Base-by-base conservation (phyloP, 2,888 invertebrate species). In the Eupelmus urozonus region DNA sequence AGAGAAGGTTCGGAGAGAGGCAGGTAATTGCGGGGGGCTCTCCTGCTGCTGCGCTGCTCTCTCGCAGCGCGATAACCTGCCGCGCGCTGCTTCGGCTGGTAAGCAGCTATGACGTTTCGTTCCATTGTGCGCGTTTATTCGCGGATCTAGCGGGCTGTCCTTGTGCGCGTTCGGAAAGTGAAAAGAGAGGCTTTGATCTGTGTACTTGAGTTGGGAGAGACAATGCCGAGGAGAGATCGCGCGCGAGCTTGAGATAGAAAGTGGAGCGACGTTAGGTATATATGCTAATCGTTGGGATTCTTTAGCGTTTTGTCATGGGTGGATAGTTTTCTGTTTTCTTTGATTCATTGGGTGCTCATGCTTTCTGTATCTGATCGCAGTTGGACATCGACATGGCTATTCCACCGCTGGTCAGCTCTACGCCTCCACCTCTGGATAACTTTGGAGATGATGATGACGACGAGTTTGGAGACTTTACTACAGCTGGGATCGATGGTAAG, bases 371-470 rank as follows among this genome's bases (percentile, higher is more conserved):
- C 42, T 23, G 1, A n/a, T 55, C 23, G 2, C 1, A 71, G 18
- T 57, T 62, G 67, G 42, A 25, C n/a, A 7, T 62, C 66, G 13
- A 23, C 69, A 93, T 93, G 93, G 92, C 93, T 86, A 92, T 93
- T 88, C 93, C 93, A 88, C 93, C 93, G 80, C 90, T 93, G 83
- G 92, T 93, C 84, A 93, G 93, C 84, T 92, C 92, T 78, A 93
- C 93, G 84, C 93, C 93, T 84, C 93, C 93, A 81, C 93, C 93
- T 78, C 91, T 93, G 78, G 93, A 93, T 82, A 93, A 92, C 85
- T 85, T 87, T 75, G 89, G 90, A 25, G 91, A 90, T 78, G 88
- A 89, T 1, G 93, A 93, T 79, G 93, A 93, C 79, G 93, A 93
- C 86, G 93, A 93, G 72, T 89, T 89, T 67, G 89, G 89, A 13